phyloP scores from a whole-genome alignment of 2,888 invertebrate genomes.

The Drosophila niveifrons region DNA sequence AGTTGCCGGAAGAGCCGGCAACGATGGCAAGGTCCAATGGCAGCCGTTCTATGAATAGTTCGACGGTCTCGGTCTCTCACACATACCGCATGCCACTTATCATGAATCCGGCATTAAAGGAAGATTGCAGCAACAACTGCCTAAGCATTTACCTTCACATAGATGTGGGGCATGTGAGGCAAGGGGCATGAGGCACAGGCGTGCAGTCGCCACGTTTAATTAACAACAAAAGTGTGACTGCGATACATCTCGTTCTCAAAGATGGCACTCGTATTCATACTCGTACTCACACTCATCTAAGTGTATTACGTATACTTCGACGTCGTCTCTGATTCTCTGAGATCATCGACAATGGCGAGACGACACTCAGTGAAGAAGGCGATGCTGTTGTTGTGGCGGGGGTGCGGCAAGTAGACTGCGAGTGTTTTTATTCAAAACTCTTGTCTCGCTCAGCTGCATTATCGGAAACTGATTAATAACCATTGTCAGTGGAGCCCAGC shows the following conservation, averaged over 20 bases:
- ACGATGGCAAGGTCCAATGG: constrained; percentile 76
- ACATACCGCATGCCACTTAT: constrained; percentile 64
- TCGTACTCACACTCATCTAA: constrained; percentile 1
- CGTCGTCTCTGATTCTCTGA: constrained; percentile 35
- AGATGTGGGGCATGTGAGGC: constrained; percentile 17
- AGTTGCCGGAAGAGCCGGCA: constrained; percentile 77
- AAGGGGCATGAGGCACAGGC: constrained; percentile 31
- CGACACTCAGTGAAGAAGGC: neutral
- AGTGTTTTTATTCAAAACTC: constrained; percentile 69
- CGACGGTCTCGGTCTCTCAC: constrained; percentile 26
- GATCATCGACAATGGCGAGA: constrained; percentile 49
- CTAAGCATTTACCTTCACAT: constrained; percentile 12
- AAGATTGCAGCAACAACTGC: constrained; percentile 36
- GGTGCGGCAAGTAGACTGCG: constrained; percentile 40
- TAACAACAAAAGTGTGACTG: constrained; percentile 80
- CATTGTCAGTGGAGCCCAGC: constrained; percentile 73
- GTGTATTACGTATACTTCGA: constrained; percentile 7
- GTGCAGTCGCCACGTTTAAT: constrained; percentile 73
- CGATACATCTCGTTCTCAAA: constrained; percentile 59
- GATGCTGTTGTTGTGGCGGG: constrained; percentile 32
- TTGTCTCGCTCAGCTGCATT: constrained; percentile 75
- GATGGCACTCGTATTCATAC: constrained; percentile 8
- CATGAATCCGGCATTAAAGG: constrained; percentile 65
- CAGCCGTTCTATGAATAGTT: constrained; percentile 73
- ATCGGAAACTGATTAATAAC: constrained; percentile 85